Base-by-base conservation (phyloP, 2,113 vertebrate species). In the Caloenas nicobarica region DNA sequence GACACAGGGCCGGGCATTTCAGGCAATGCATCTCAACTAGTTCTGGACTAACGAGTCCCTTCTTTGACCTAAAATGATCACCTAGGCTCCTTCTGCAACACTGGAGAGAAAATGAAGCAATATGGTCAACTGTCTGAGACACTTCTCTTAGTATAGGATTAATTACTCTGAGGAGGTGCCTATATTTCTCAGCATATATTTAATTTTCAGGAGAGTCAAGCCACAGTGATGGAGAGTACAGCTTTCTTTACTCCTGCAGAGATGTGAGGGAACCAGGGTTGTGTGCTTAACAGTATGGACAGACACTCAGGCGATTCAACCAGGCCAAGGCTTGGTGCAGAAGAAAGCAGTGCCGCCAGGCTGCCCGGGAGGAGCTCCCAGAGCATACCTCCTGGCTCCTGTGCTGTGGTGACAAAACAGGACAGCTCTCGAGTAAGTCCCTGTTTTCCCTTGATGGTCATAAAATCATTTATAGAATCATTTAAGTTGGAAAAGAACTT, bases 221-320 rank as follows among this genome's bases (percentile, higher is more conserved):
- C 10, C 23, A 36, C 8, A 48, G 36, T 11, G 44, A 42, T 0
- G 0, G 61, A 50, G 60, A 48, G 26, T 11, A 48, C 38, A 86
- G 17, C 16, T 42, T 53, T 10, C 42, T 72, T 54, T 68, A 23
- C 7, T 13, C 29, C 26, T 86, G 50, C 28, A 61, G 44, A 70
- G 21, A 64, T 83, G 15, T 25, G 34, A 61, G 33, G 38, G 26
- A 89, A 29, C 19, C 10, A 57, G 54, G 33, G 60, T 7, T 42
- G 5, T 65, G 44, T 48, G 40, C n/a, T 70, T 78, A 69, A 16
- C 9, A n/a, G 19, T 1, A 53, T 0, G 2, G 18, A 19, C 38
- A 69, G 58, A 36, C 16, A 15, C 36, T 72, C 25, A 4, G 78
- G 29, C 15, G 57, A 44, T 24, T 48, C 15, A 28, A 60, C 8